Percentiles rank a stretch among this genome's conserved stretches.
phyloP scores from a whole-genome alignment of 2,113 vertebrate species.

The Mus musculus region DNA sequence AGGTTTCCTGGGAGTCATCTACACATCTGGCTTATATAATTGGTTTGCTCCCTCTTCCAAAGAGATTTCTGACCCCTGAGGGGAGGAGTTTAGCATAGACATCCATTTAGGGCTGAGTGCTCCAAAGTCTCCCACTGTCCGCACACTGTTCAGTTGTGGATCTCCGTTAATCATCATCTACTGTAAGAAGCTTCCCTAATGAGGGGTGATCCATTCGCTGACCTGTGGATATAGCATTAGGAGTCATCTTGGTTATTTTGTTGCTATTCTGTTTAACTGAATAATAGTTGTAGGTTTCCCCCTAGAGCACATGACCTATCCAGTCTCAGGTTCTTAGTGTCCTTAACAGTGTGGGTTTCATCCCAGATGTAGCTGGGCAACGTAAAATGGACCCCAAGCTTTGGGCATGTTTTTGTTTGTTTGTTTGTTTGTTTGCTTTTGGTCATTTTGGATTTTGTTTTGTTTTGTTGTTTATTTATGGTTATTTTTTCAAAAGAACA shows the following conservation, averaged over 20 bases:
- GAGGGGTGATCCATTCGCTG: background rate
- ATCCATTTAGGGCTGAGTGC: background rate
- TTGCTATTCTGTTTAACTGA: background rate
- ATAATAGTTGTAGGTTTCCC: background rate
- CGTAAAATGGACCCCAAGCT: background rate
- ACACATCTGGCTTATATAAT: background rate
- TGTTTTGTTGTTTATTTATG: background rate
- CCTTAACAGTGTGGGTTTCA: background rate
- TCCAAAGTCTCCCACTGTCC: background rate
- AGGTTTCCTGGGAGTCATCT: background rate
- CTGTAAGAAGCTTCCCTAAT: background rate
- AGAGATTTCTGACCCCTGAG: background rate
- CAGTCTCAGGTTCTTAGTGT: background rate
- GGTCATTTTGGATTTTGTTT: background rate
- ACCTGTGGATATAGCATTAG: background rate
- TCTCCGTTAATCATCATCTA: background rate
- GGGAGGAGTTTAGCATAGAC: background rate
- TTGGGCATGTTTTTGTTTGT: background rate
- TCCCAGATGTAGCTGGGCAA: too few relatives aligned
- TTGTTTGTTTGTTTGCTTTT: background rate
- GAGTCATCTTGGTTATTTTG: background rate
- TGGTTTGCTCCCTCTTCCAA: too few relatives aligned
- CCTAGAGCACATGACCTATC: background rate
- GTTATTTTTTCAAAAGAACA: background rate
- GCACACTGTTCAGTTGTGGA: background rate